These are phyloP conservation scores for Rissa tridactyla DNA, from an alignment of 2,113 vertebrate genomes.

Conservation along the genomic window DNA sequence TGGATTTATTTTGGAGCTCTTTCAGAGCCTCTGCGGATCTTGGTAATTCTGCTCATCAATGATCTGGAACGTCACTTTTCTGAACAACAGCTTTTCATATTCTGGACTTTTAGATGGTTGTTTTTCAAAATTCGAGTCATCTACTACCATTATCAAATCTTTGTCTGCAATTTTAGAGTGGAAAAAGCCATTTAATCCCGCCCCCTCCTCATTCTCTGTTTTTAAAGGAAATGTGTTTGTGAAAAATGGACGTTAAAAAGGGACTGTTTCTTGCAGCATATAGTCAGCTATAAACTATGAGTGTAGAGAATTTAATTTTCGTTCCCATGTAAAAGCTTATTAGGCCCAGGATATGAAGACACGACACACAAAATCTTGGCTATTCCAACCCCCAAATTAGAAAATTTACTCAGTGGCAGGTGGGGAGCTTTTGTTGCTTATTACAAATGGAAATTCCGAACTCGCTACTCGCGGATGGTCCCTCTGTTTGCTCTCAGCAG, in stretches of 20 bases:
- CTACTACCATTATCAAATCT: background rate
- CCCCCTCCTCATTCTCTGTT: background rate
- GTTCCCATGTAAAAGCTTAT: background rate
- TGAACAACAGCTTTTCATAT: background rate
- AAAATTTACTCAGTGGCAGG: background rate
- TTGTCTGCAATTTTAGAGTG: background rate
- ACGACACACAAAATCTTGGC: background rate
- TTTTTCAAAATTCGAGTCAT: conserved; percentile 14
- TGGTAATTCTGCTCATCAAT: background rate
- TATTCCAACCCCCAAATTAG: background rate
- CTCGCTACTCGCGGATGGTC: background rate
- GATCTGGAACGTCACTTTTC: background rate
- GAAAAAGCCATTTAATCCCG: background rate
- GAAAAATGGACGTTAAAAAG: background rate
- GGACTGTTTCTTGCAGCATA: background rate
- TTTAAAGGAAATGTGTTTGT: background rate
- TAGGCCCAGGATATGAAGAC: background rate
- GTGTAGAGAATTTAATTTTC: background rate
- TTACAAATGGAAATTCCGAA: background rate
- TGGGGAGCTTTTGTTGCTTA: background rate
- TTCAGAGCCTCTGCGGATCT: background rate
- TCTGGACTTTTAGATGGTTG: background rate
- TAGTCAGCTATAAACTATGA: background rate
- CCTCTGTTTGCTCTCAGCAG: background rate
- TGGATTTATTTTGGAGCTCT: background rate